Conservation (phyloP, 2,888 invertebrate genomes). For the Zygaena filipendulae region DNA sequence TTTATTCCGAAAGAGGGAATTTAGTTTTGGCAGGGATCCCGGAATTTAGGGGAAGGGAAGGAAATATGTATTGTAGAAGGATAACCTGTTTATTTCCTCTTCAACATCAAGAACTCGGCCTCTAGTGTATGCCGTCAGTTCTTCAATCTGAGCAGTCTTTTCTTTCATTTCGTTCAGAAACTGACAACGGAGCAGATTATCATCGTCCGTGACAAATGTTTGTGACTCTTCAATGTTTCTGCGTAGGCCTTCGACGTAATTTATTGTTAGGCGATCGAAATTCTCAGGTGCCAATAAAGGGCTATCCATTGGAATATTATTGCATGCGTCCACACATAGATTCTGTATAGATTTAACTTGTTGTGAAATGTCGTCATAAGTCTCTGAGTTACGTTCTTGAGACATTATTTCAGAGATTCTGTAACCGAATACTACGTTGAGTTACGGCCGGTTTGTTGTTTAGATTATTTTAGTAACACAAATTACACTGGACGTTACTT, state of each 20-base stretch:
- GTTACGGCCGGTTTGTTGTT: no score
- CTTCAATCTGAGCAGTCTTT: slow-evolving; percentile 36
- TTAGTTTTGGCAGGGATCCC: no score
- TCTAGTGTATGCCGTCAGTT: slow-evolving; percentile 37
- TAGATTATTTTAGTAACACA: no score
- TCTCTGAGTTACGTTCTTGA: slow-evolving; percentile 27
- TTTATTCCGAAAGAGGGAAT: no score
- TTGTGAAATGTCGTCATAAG: slow-evolving; percentile 27
- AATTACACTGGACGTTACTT: no score
- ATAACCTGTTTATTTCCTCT: slow-evolving; percentile 47
- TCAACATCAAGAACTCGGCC: slow-evolving; percentile 41
- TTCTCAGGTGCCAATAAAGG: slow-evolving; percentile 24
- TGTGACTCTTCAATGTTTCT: slow-evolving; percentile 34
- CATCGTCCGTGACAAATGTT: slow-evolving; percentile 32
- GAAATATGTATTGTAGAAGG: no score
- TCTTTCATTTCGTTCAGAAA: slow-evolving; percentile 40
- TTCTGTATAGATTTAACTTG: slow-evolving; percentile 37
- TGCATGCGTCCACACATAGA: slow-evolving; percentile 32
- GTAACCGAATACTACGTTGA: no score
- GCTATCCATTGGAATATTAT: slow-evolving; percentile 25
- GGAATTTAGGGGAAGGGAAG: no score
- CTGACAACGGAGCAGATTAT: slow-evolving; percentile 38
- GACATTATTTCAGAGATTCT: no score
- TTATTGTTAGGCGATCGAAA: slow-evolving; percentile 25
- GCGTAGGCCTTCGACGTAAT: slow-evolving; percentile 37